Conservation (phyloP, 2,888 invertebrate genomes). For the Aporophyla nigra region DNA sequence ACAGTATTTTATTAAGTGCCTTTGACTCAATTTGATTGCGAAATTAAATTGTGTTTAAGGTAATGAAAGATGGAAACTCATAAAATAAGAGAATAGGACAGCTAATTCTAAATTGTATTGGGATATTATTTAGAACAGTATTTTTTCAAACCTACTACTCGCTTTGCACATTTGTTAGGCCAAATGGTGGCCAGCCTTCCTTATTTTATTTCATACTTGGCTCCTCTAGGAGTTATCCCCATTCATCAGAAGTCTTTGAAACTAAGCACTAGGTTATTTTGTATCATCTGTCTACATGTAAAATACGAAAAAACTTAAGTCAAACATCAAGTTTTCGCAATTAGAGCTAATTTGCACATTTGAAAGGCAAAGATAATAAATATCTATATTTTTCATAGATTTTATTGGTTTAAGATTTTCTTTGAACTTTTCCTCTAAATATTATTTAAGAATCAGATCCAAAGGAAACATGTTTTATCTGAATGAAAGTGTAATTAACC, state of each 20-base stretch:
- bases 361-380: conserved; percentile 5
- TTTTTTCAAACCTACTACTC: neutral
- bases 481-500: conserved; percentile 18
- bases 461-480: conserved; percentile 20
- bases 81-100: neutral
- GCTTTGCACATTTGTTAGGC: neutral
- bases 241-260: neutral
- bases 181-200: neutral
- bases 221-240: too few species aligned
- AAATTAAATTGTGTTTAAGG: conserved; percentile 15
- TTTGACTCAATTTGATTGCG: conserved; percentile 39
- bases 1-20: conserved; percentile 40
- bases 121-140: too few species aligned
- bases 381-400: conserved; percentile 17
- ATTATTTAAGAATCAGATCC: conserved; percentile 2
- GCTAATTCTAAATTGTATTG: neutral
- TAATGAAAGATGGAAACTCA: conserved; percentile 17
- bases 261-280: neutral
- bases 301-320: too few species aligned
- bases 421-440: conserved; percentile 3
- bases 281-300: neutral
- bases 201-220: neutral
- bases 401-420: conserved; percentile 26
- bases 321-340: conserved; percentile 1
- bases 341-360: conserved; percentile 3